A percentile compares a stretch with the other conserved stretches of the same genome.
Evolutionary conservation across 2,797 vertebrate genomes (phyloP).

Genomic region (Florisuga fusca): DNA sequence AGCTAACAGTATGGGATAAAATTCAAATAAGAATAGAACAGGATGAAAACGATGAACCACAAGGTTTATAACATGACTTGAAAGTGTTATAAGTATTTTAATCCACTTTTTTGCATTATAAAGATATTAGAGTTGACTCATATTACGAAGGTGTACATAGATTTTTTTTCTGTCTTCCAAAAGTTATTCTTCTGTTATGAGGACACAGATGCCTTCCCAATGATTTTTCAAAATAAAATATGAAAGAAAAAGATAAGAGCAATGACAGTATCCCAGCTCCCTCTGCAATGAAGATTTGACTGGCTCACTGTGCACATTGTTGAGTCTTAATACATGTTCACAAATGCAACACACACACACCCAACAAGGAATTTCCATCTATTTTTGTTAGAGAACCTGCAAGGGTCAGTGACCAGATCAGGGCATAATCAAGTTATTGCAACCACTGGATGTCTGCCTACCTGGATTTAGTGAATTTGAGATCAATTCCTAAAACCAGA

Average conservation of each 20-base stretch:
- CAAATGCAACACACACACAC: not conserved
- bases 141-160: not conserved
- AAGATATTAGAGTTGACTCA: not conserved
- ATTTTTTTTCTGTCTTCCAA: not conserved
- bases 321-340: accelerated
- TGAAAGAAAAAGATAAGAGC: not conserved
- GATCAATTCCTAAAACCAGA: not conserved
- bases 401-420: not conserved
- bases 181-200: not conserved
- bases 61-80: not conserved
- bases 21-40: not conserved
- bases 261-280: not conserved
- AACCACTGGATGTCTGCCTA: not conserved
- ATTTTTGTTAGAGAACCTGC: not conserved
- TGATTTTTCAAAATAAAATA: not conserved
- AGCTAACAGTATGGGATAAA: not conserved
- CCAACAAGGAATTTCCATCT: not conserved
- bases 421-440: not conserved
- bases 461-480: not conserved
- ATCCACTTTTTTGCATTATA: not conserved
- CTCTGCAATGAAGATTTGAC: not conserved
- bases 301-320: not conserved
- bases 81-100: not conserved
- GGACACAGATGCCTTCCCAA: not conserved
- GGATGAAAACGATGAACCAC: not conserved